These are phyloP conservation scores for Acomys russatus DNA, from an alignment of 2,797 vertebrate genomes.

Conservation along the genomic window DNA sequence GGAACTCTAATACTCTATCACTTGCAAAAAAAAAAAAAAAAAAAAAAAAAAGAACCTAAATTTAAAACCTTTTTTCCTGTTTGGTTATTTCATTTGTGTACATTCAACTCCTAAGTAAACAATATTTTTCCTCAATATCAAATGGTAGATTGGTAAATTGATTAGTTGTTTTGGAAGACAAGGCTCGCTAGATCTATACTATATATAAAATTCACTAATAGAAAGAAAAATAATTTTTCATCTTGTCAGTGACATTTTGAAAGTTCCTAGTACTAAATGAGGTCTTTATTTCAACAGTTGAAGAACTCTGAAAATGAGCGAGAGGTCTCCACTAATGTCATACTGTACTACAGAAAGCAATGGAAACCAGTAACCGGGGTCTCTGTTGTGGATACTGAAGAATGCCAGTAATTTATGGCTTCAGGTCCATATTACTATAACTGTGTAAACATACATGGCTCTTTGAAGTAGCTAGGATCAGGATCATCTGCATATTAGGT, in stretches of 20 bases:
- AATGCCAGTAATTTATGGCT: background rate
- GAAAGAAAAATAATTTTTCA: constrained; percentile 1
- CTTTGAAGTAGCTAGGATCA: constrained; percentile 11
- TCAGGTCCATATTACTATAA: background rate
- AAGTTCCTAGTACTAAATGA: background rate
- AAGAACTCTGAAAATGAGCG: background rate
- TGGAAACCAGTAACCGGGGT: background rate
- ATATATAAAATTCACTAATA: constrained; percentile 19
- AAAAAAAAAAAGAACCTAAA: background rate
- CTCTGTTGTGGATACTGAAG: background rate
- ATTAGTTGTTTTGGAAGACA: background rate
- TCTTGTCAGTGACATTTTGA: background rate
- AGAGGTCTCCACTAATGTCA: background rate
- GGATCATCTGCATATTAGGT: background rate
- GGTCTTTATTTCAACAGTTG: background rate
- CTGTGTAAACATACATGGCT: background rate
- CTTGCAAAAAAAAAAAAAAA: background rate
- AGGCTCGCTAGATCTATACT: background rate
- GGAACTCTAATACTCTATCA: background rate
- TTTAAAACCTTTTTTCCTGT: background rate
- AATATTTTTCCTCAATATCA: constrained; percentile 16
- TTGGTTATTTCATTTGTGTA: background rate
- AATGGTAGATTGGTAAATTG: background rate
- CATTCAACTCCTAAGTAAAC: background rate
- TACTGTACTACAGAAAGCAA: background rate